Evolutionary conservation across 2,113 vertebrate species (phyloP).

Genomic region (Ginglymostoma cirratum): DNA sequence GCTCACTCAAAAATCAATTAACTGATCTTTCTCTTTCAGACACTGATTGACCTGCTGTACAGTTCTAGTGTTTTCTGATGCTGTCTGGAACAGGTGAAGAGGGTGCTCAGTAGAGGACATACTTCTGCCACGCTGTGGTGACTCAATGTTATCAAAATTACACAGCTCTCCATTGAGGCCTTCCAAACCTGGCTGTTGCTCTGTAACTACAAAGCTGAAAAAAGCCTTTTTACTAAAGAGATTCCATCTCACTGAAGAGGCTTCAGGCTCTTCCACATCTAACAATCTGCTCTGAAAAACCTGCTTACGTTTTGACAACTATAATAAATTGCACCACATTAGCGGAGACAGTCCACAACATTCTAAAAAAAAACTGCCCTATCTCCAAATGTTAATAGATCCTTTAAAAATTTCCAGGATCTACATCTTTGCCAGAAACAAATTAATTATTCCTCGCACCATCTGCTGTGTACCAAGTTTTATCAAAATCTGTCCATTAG

Average conservation of each 20-base stretch:
- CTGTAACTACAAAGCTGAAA: background rate
- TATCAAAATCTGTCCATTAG: too few species aligned
- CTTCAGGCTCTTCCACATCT: background rate
- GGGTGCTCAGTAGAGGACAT: background rate
- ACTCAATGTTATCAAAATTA: background rate
- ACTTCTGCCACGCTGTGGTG: background rate
- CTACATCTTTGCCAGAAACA: too few species aligned
- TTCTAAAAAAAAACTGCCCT: too few species aligned
- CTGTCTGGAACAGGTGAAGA: background rate
- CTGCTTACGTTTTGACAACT: too few species aligned
- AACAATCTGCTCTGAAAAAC: too few species aligned
- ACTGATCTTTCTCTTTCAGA: background rate
- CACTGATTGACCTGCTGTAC: background rate
- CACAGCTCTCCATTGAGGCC: background rate
- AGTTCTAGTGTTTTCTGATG: background rate
- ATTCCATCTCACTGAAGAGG: background rate
- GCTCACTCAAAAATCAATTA: background rate
- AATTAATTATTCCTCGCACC: too few species aligned
- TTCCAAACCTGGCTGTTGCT: background rate
- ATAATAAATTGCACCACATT: too few species aligned
- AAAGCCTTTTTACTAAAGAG: background rate
- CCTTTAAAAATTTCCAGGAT: too few species aligned
- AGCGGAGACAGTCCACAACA: too few species aligned
- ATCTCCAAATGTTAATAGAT: too few species aligned
- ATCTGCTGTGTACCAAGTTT: too few species aligned